These are phyloP conservation scores for Glaucidium brasilianum DNA, from an alignment of 2,113 vertebrate genomes.

Conservation along the genomic window DNA sequence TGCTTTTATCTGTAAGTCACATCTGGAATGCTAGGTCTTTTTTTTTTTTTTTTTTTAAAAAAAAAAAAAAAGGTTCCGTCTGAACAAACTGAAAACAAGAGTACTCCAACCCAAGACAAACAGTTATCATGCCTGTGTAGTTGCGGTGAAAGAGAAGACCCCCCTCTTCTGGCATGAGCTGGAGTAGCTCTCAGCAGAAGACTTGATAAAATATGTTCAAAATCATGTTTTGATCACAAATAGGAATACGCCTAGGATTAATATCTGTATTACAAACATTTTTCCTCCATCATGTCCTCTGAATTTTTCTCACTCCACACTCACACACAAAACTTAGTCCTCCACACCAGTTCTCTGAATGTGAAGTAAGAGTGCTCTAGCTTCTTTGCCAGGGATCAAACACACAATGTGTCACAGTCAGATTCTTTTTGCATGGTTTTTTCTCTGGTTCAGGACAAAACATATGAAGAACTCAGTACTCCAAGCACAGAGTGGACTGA, in stretches of 20 bases:
- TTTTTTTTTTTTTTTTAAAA: no score
- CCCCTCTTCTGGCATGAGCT: conserved; percentile 44
- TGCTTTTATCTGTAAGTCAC: neutral
- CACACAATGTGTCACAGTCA: neutral
- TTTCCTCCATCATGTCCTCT: neutral
- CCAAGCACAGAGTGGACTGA: neutral
- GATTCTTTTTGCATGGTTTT: neutral
- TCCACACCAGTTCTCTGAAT: neutral
- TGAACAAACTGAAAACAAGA: neutral
- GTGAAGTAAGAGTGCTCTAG: neutral
- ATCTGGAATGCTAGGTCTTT: neutral
- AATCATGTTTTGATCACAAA: neutral
- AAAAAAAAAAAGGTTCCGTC: neutral
- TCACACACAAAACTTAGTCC: neutral
- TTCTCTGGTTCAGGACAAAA: neutral
- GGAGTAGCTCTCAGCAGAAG: conserved; percentile 45
- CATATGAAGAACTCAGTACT: neutral
- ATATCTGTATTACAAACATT: neutral
- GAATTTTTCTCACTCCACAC: neutral
- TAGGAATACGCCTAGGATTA: neutral
- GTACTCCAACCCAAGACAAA: neutral
- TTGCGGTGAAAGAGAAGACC: conserved; percentile 29
- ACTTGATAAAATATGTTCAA: neutral
- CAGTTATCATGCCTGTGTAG: neutral
- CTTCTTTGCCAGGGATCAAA: neutral